Conservation (phyloP, 2,797 vertebrate species). For the Dendrocincla tyrannina region DNA sequence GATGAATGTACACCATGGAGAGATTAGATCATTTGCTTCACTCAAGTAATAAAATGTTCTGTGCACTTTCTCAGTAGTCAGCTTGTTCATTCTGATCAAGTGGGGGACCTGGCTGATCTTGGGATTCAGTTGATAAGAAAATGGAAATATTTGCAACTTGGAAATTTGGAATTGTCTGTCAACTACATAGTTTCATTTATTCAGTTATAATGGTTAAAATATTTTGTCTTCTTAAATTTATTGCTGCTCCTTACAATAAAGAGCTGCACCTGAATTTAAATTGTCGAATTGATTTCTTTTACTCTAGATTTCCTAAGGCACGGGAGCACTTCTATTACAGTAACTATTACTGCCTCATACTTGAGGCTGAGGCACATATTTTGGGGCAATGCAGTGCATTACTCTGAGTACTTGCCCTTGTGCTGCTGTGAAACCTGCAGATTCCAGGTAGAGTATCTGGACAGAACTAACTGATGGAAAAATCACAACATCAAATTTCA, state of each 20-base stretch:
- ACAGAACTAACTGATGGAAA: neutral
- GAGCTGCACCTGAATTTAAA: neutral
- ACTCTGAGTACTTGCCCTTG: neutral
- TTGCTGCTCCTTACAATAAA: neutral
- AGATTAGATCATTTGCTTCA: neutral
- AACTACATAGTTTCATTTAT: neutral
- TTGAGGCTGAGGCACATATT: neutral
- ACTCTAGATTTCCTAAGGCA: neutral
- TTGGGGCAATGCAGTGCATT: neutral
- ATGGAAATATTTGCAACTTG: neutral
- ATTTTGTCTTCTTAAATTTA: neutral
- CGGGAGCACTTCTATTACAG: neutral
- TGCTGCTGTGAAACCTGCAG: neutral
- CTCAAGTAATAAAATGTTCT: neutral
- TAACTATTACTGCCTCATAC: neutral
- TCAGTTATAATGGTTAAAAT: neutral
- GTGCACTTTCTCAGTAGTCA: neutral
- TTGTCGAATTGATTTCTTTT: neutral
- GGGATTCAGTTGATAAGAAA: slow-evolving; percentile 20
- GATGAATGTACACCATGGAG: neutral
- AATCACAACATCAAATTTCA: neutral
- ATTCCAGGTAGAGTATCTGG: neutral
- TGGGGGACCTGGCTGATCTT: neutral
- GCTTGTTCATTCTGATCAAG: slow-evolving; percentile 15
- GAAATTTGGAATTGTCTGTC: neutral